Conservation (phyloP, 2,888 invertebrate species). For the Ramazzottius varieornatus region DNA sequence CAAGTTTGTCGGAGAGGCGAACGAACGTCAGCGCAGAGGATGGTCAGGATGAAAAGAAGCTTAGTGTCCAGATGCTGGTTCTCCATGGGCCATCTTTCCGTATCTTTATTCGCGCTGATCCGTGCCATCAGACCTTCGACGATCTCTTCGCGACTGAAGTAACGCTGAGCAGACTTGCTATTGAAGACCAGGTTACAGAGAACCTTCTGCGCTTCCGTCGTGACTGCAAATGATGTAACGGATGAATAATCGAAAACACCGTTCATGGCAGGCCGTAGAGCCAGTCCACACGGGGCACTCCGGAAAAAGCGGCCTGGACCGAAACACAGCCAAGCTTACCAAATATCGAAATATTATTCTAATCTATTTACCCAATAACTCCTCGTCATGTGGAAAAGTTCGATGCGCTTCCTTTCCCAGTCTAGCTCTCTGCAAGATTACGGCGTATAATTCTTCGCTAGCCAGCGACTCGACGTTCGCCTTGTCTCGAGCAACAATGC, state of each 20-base stretch:
- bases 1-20: constrained; percentile 8
- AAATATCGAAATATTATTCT: no score
- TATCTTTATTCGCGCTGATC: background rate
- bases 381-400: background rate
- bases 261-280: no score
- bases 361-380: background rate
- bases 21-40: constrained; percentile 40
- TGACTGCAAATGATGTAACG: no score
- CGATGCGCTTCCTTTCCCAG: background rate
- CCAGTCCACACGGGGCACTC: no score
- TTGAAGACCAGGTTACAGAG: background rate
- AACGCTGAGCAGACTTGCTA: background rate
- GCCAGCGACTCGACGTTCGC: background rate
- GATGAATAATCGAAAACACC: no score
- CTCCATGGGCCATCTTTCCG: background rate
- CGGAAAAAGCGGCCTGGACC: no score
- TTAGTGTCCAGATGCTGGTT: constrained; percentile 47
- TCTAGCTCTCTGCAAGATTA: background rate
- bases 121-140: background rate
- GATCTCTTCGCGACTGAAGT: background rate
- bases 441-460: background rate
- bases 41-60: constrained; percentile 61
- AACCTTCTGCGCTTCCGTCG: constrained; percentile 2
- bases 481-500: background rate
- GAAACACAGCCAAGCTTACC: no score